Evolutionary conservation across 2,113 vertebrate species (phyloP).

Genomic region (Puma concolor): DNA sequence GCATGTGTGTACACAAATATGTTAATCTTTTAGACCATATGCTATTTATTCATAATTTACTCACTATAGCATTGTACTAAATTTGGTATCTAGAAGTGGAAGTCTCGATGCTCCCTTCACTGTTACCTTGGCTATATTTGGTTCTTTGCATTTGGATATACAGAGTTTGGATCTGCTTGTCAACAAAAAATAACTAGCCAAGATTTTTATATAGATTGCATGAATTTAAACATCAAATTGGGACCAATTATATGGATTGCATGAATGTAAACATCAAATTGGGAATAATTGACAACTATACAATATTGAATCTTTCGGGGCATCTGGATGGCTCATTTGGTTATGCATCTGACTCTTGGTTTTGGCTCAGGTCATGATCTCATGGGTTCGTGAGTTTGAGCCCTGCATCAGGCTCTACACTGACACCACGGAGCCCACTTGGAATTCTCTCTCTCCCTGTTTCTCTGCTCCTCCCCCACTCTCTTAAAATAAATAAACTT

Average conservation of each 20-base stretch:
- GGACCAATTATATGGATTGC: neutral
- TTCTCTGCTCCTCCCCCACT: too few species aligned
- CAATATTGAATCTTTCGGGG: slow-evolving; percentile 3
- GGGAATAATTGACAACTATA: neutral
- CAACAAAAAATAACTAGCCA: slow-evolving; percentile 1
- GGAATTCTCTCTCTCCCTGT: too few species aligned
- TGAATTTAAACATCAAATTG: neutral
- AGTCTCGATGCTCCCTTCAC: neutral
- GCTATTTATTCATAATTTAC: neutral
- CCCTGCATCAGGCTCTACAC: too few species aligned
- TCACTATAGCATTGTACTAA: neutral
- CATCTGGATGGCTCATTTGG: too few species aligned
- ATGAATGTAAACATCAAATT: neutral
- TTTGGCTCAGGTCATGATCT: too few species aligned
- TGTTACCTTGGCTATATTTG: neutral
- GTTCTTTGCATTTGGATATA: neutral
- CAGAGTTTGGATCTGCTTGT: neutral
- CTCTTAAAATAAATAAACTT: too few species aligned
- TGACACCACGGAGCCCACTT: too few species aligned
- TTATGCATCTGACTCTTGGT: too few species aligned
- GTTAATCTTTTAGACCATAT: neutral
- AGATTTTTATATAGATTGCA: neutral
- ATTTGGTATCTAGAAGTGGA: neutral
- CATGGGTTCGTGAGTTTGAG: too few species aligned
- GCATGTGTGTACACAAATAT: neutral